Evolutionary conservation across 2,797 vertebrate genomes (phyloP).

Genomic region (Hypotaenidia philippensis): DNA sequence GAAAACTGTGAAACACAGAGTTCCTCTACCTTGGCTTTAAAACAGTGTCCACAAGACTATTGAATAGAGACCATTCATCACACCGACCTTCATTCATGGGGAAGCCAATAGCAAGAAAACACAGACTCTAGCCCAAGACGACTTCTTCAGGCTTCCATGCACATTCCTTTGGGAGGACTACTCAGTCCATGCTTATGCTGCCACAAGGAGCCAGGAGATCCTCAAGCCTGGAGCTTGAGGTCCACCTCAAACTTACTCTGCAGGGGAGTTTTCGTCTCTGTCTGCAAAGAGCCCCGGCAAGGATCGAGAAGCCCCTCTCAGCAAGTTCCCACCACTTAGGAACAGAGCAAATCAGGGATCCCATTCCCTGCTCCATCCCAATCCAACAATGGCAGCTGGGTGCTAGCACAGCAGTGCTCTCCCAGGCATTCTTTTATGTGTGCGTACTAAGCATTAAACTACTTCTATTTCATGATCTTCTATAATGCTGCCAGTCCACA

Average conservation of each 20-base stretch:
- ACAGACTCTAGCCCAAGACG: not conserved
- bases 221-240: not conserved
- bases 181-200: not conserved
- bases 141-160: not conserved
- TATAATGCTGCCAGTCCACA: not conserved
- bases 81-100: not conserved
- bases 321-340: not conserved
- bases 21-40: not conserved
- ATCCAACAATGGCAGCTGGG: not conserved
- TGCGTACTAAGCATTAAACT: not conserved
- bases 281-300: not conserved
- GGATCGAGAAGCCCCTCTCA: not conserved
- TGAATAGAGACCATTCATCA: not conserved
- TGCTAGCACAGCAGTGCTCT: not conserved
- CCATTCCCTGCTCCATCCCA: not conserved
- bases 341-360: not conserved
- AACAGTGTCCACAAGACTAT: not conserved
- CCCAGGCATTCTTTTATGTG: not conserved
- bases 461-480: not conserved
- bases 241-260: not conserved
- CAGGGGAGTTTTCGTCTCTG: not conserved
- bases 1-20: not conserved
- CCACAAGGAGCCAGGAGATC: not conserved
- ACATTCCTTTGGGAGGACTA: not conserved
- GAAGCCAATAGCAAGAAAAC: not conserved